phyloP scores from a whole-genome alignment of 2,888 invertebrate genomes.

The Danaus chrysippus region DNA sequence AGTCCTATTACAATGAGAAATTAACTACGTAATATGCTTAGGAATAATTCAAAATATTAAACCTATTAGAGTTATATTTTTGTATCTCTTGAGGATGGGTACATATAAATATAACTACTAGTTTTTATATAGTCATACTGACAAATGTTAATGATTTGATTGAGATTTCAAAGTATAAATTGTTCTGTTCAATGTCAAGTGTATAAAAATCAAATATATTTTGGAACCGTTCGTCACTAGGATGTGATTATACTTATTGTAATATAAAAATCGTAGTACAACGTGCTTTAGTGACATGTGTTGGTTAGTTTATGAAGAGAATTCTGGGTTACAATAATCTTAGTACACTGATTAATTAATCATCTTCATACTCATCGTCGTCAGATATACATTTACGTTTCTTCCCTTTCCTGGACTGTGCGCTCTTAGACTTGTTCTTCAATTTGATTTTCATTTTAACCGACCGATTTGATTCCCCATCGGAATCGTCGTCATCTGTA shows the following conservation, averaged over 20 bases:
- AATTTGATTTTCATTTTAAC: constrained; percentile 88
- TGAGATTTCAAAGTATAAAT: no score
- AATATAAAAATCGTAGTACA: no score
- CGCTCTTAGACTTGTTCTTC: constrained; percentile 74
- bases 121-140: no score
- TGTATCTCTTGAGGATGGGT: not conserved
- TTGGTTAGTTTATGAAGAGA: no score
- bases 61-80: not conserved
- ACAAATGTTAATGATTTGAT: no score
- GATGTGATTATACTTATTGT: no score
- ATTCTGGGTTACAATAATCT: not conserved
- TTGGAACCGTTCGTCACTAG: no score
- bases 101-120: no score
- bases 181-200: no score
- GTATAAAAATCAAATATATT: no score
- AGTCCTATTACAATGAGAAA: no score
- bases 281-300: no score
- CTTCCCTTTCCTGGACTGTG: constrained; percentile 77
- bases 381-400: constrained; percentile 82
- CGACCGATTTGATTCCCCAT: constrained; percentile 79
- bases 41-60: not conserved
- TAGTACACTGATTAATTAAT: constrained; percentile 46
- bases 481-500: constrained; percentile 79
- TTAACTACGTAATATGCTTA: not conserved
- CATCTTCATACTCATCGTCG: constrained; percentile 82